These are phyloP conservation scores for Melanotaenia pygmaea DNA, from an alignment of 2,797 vertebrate genomes.

Conservation along the genomic window DNA sequence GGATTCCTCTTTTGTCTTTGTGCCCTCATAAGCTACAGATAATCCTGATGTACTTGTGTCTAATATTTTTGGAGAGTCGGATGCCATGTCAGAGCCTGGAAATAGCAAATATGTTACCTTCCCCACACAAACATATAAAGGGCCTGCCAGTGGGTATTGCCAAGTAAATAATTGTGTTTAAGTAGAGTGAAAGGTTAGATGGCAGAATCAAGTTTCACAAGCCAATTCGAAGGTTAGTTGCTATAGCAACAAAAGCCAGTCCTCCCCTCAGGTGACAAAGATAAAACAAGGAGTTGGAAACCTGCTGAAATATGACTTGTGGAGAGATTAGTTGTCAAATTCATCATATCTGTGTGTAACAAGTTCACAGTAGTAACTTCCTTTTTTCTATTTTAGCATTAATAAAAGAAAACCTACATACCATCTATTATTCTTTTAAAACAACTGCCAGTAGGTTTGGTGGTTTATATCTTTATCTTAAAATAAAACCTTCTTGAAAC, in stretches of 20 bases:
- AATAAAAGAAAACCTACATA: neutral
- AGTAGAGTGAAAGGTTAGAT: conserved; percentile 63
- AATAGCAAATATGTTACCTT: neutral
- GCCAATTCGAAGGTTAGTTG: conserved; percentile 56
- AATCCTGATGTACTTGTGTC: conserved; percentile 1
- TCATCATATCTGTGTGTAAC: neutral
- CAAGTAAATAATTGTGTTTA: conserved; percentile 34
- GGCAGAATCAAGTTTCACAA: conserved; percentile 62
- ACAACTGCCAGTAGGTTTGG: neutral
- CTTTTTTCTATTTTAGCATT: neutral
- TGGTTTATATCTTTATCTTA: conserved; percentile 1
- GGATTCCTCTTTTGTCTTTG: neutral
- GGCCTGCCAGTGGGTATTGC: neutral
- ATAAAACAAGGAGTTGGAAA: conserved; percentile 15
- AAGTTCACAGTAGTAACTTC: neutral
- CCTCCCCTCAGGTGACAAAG: conserved; percentile 36
- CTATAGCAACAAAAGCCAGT: conserved; percentile 51
- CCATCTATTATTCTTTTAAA: conserved; percentile 2
- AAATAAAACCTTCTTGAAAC: conserved; percentile 27
- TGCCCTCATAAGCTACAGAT: conserved; percentile 4
- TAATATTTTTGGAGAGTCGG: neutral
- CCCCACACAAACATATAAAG: conserved; percentile 10
- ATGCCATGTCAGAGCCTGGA: neutral
- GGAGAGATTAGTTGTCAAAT: neutral
- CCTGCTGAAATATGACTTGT: conserved; percentile 5